These are phyloP conservation scores for Struthio camelus DNA, from an alignment of 2,113 vertebrate species.

Conservation along the genomic window DNA sequence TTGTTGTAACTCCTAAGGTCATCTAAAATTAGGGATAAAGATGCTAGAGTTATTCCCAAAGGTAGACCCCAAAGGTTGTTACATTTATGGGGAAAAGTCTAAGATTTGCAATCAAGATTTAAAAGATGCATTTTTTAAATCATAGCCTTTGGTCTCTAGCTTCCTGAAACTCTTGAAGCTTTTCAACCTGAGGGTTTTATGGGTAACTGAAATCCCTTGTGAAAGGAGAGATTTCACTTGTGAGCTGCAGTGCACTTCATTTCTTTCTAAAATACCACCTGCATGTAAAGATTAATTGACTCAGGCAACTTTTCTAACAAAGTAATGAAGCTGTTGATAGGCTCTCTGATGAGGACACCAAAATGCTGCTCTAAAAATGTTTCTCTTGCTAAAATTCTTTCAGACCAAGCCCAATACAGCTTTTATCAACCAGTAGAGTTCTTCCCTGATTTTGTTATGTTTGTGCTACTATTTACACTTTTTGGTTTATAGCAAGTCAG, in stretches of 20 bases:
- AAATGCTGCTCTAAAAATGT: neutral
- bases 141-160: neutral
- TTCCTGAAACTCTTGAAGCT: neutral
- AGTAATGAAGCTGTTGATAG: neutral
- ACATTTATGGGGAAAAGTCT: neutral
- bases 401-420: neutral
- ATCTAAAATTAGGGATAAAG: neutral
- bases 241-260: neutral
- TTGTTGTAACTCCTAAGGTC: neutral
- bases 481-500: neutral
- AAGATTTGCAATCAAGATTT: neutral
- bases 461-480: neutral
- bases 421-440: neutral
- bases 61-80: neutral
- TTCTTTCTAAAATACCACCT: neutral
- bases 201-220: neutral
- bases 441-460: neutral
- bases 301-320: neutral
- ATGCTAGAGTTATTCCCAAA: neutral
- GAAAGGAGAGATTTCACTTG: neutral
- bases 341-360: neutral
- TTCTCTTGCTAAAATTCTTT: neutral
- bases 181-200: neutral
- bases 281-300: neutral
- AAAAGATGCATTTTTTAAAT: neutral